A percentile compares a stretch with the other conserved stretches of the same genome.
phyloP scores from a whole-genome alignment of 2,888 invertebrate genomes.

The Protonemura montana region DNA sequence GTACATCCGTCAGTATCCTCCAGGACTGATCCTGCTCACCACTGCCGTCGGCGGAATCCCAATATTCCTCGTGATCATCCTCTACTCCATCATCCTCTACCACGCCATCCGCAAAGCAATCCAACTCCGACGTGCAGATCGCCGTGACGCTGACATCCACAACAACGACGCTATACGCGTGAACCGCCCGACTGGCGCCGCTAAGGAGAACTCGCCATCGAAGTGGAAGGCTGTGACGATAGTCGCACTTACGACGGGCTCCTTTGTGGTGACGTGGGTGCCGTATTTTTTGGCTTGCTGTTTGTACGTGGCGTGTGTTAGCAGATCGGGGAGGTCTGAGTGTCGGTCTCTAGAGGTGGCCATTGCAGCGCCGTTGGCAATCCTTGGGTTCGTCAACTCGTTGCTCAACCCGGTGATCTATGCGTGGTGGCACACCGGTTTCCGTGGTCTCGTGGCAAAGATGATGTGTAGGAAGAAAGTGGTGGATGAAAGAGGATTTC shows the following conservation, averaged over 20 bases:
- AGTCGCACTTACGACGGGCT: constrained; percentile 68
- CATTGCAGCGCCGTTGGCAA: constrained; percentile 67
- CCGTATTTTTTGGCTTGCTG: constrained; percentile 69
- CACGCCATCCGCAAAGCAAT: constrained; percentile 66
- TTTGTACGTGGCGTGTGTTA: constrained; percentile 64
- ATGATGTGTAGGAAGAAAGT: neutral
- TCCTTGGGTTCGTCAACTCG: constrained; percentile 69
- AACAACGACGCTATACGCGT: neutral
- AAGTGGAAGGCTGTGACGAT: constrained; percentile 71
- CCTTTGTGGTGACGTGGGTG: constrained; percentile 69
- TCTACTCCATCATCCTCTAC: constrained; percentile 68
- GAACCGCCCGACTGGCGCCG: neutral
- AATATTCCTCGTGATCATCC: constrained; percentile 58
- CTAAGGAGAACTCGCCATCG: constrained; percentile 19
- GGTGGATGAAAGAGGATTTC: neutral
- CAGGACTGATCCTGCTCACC: constrained; percentile 64
- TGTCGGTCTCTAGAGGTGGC: constrained; percentile 63
- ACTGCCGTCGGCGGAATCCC: constrained; percentile 66
- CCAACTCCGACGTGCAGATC: constrained; percentile 55
- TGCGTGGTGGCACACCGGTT: constrained; percentile 76
- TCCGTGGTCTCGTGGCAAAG: constrained; percentile 62
- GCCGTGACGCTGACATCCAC: neutral
- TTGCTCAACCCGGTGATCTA: constrained; percentile 72
- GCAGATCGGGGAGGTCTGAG: constrained; percentile 59
- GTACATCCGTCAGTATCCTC: constrained; percentile 67